These are phyloP conservation scores for Chesias legatella DNA, from an alignment of 2,888 invertebrate species.

Conservation along the genomic window DNA sequence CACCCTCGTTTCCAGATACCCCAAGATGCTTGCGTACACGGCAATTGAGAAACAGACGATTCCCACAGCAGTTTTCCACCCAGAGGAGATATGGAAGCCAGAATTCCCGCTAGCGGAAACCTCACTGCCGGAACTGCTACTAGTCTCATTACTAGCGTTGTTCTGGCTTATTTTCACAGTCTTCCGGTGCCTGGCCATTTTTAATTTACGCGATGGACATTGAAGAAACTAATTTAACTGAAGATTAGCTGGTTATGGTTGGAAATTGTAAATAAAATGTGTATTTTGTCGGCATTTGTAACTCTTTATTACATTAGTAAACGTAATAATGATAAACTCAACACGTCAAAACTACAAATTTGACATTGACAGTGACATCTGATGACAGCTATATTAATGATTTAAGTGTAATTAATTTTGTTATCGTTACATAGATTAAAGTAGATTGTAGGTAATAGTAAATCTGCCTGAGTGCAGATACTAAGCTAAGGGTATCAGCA, in stretches of 20 bases:
- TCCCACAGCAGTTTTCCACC: constrained; percentile 83
- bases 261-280: too few species aligned
- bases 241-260: constrained; percentile 40
- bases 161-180: constrained; percentile 39
- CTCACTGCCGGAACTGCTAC: constrained; percentile 57
- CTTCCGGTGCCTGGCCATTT: constrained; percentile 64
- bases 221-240: constrained; percentile 18
- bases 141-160: constrained; percentile 49
- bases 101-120: constrained; percentile 31
- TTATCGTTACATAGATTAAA: too few species aligned
- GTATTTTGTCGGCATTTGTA: too few species aligned
- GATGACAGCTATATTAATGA: too few species aligned
- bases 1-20: constrained; percentile 92
- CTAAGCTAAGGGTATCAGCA: too few species aligned
- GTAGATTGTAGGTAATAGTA: too few species aligned
- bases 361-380: too few species aligned
- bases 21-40: constrained; percentile 87
- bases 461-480: too few species aligned
- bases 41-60: constrained; percentile 84
- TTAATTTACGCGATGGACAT: constrained; percentile 17
- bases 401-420: too few species aligned
- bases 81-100: constrained; percentile 46
- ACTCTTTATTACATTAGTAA: too few species aligned
- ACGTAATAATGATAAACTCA: too few species aligned
- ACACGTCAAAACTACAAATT: too few species aligned